Percentiles rank a stretch among this genome's conserved stretches.
phyloP scores from a whole-genome alignment of 2,888 invertebrate genomes.

The Merodon equestris region DNA sequence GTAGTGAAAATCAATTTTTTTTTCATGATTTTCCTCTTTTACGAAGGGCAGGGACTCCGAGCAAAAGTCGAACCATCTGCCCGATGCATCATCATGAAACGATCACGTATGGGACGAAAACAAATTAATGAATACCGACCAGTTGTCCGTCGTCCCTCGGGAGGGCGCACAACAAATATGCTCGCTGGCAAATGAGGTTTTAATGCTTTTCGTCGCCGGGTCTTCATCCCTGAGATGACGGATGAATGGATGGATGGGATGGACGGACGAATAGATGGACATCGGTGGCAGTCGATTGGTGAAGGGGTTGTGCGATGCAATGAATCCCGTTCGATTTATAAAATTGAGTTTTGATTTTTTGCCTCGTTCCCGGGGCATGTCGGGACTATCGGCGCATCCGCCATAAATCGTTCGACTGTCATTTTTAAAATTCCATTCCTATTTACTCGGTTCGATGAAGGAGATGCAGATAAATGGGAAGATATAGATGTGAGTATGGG shows the following conservation, averaged over 20 bases:
- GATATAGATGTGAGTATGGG: background rate
- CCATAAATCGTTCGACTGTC: conserved; percentile 65
- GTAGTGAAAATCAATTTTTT: conserved; percentile 33
- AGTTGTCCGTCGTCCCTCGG: conserved; percentile 26
- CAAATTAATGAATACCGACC: conserved; percentile 56
- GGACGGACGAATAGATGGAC: no score
- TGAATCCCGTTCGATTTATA: conserved; percentile 57
- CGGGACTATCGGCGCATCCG: conserved; percentile 63
- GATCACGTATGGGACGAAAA: conserved; percentile 51
- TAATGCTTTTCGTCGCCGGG: conserved; percentile 37
- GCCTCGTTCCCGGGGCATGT: conserved; percentile 29
- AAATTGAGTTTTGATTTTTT: conserved; percentile 66
- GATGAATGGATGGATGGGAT: no score
- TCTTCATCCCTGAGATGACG: conserved; percentile 9
- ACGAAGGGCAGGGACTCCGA: conserved; percentile 22
- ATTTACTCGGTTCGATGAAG: conserved; percentile 33
- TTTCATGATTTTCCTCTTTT: no score
- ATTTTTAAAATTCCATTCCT: conserved; percentile 68
- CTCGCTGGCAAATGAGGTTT: conserved; percentile 54
- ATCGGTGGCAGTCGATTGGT: no score
- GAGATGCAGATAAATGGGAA: conserved; percentile 35
- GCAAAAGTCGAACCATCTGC: conserved; percentile 37
- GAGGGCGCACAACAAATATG: conserved; percentile 29
- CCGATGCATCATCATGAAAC: conserved; percentile 15
- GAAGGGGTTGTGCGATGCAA: conserved; percentile 42